Base-by-base conservation (phyloP, 1,140 invertebrate genomes). In the Drosophila erecta region DNA sequence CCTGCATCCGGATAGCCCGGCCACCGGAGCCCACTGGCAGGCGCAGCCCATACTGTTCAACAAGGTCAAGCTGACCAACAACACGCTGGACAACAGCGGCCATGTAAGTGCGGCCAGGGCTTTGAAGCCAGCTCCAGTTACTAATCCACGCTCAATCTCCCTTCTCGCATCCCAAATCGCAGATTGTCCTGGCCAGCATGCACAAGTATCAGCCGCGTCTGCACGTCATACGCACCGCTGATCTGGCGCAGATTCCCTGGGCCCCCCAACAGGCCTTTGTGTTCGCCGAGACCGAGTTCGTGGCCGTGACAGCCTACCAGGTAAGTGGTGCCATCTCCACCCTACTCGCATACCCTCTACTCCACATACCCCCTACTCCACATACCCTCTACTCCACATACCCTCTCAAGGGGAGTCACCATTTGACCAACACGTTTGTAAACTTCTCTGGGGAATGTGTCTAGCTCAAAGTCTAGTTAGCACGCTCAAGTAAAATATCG, bases 231-330 rank as follows among this genome's bases (percentile, higher is more conserved):
- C 93, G 95, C 22, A 95, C 95, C 1, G 93, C 95, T 7, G 95
- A 96, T 80, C 93, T 95, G 11, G 93, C 94, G 1, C 94, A 94
- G 44, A 90, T 96, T 5, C 94, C 94, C 14, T 94, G 94, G 79
- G 94, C 95, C 53, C 95, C 95, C 0, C 94, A 94, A 15, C 93
- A 94, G 6, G 94, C 94, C 6, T 96, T 96, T 85, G 93, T 93
- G 10, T 98, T 98, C 92, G 93, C 94, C 0, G 96, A 97, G 91
- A 98, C 97, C 0, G 95, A 96, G 84, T 98, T 98, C 92, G 96
- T 98, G 46, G 97, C 97, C 7, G 97, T 98, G 24, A 98, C 97
- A 4, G 97, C 97, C 50, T 98, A 98, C 93, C 97, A 97, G 95
- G 96, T 95, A 93, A 86, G 79, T 43, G 56, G 54, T 43, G 22